phyloP scores from a whole-genome alignment of 2,797 vertebrate species.

The Salmo trutta region DNA sequence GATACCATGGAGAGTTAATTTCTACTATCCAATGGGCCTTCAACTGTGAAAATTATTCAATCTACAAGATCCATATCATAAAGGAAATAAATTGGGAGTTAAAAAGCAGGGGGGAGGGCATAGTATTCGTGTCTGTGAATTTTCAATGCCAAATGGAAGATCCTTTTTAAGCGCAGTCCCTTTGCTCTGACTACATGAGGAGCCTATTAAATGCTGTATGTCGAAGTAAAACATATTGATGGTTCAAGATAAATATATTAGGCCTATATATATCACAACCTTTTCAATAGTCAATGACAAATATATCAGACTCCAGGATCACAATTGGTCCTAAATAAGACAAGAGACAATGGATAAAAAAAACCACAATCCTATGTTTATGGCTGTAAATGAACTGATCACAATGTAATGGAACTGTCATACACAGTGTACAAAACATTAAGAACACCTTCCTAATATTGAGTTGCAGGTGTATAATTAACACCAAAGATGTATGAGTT shows the following conservation, averaged over 20 bases:
- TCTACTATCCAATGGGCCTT: constrained; percentile 89
- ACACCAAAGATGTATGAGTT: no score
- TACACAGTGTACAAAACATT: not conserved
- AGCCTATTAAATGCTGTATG: not conserved
- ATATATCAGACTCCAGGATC: not conserved
- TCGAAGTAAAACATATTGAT: not conserved
- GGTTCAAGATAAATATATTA: no score
- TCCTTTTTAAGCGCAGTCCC: constrained; percentile 11
- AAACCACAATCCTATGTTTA: not conserved
- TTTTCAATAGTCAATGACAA: no score
- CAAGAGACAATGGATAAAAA: not conserved
- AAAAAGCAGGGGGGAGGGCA: constrained; percentile 67
- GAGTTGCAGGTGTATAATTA: no score
- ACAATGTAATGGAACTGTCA: constrained; percentile 45
- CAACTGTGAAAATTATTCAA: constrained; percentile 95
- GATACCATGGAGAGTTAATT: constrained; percentile 89
- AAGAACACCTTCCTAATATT: no score
- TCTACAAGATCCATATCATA: constrained; percentile 93
- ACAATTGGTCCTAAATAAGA: not conserved
- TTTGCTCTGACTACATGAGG: constrained; percentile 17
- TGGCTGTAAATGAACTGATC: constrained; percentile 58
- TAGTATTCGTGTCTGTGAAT: constrained; percentile 34
- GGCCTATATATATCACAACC: no score
- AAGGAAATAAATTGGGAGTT: constrained; percentile 87
- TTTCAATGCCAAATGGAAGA: constrained; percentile 39